Evolutionary conservation across 2,888 invertebrate species (phyloP), one percentile per base, ranked within the genome.

Genomic region (Taphrorychus bicolor): DNA sequence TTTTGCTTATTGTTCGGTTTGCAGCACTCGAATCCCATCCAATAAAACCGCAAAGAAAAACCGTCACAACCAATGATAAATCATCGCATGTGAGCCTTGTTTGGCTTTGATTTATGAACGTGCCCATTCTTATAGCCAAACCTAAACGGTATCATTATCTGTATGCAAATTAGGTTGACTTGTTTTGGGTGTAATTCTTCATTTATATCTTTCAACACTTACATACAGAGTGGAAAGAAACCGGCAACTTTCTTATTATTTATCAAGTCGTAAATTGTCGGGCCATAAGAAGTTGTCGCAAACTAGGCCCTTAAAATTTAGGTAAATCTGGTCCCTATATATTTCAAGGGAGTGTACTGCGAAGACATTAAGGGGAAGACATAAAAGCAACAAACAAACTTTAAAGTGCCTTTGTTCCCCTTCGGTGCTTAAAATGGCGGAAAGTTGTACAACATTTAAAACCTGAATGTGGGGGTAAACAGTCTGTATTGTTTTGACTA

Each of bases 91-190:
- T 40, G 19, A 32, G 24, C 57, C 58, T 64, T 58, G 58, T 64
- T 52, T 62, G 54, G 49, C 42, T 56, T 64, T 64, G 63, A 64
- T 64, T 64, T 64, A 64, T 64, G 17, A 19, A 14, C 21, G 17
- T 16, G 57, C 23, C 62, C 57, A 45, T 58, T 58, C 42, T 19
- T 58, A n/a, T n/a, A 19, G 41, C 41, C 52, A 21, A 51, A 49
- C 23, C 7, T 22, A 51, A 41, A 18, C 17, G 14, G 41, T 58
- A 42, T 64, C 57, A 64, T 64, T 64, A 64, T 64, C 63, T 4
- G 18, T 64, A 64, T 64, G 63, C 58, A 64, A 64, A 64, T 64
- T 48, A 48, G 18, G 5, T 9, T 3, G 9, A 9, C 48, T 48
- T 3, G 48, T 7, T 48, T 48, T 9, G 16, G 17, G 48, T 48